Evolutionary conservation across 2,797 vertebrate species (phyloP).

Genomic region (Ptychobarbus kaznakovi): DNA sequence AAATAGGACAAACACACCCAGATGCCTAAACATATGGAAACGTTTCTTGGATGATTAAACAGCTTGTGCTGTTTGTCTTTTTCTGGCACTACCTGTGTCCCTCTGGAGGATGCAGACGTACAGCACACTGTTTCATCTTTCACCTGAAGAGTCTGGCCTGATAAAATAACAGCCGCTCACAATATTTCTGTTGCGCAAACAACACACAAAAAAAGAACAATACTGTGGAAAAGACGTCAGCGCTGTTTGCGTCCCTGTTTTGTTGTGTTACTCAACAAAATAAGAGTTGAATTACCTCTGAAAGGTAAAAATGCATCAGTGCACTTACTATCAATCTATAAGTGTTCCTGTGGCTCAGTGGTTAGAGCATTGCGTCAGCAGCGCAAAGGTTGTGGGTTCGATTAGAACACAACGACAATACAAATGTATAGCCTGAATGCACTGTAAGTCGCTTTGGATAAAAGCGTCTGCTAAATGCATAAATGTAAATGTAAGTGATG

Average conservation of each 20-base stretch:
- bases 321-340: not conserved
- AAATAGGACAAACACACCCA: conserved; percentile 1
- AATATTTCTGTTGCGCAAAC: conserved; percentile 14
- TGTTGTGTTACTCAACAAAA: not conserved
- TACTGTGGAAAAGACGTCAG: not conserved
- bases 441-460: too few relatives aligned
- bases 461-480: too few relatives aligned
- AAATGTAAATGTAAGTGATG: too few relatives aligned
- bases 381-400: too few relatives aligned
- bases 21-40: conserved; percentile 26
- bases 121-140: conserved; percentile 27
- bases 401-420: too few relatives aligned
- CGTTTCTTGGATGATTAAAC: conserved; percentile 11
- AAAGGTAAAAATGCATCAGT: not conserved
- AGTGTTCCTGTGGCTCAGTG: too few relatives aligned
- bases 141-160: conserved; percentile 23
- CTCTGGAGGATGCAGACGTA: not conserved
- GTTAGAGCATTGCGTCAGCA: too few relatives aligned
- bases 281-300: not conserved
- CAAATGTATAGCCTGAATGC: too few relatives aligned
- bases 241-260: not conserved
- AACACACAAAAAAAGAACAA: not conserved
- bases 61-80: conserved; percentile 28
- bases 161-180: conserved; percentile 13
- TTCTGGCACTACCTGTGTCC: conserved; percentile 14